phyloP scores from a whole-genome alignment of 2,113 vertebrate species.

The Donacobius atricapilla region DNA sequence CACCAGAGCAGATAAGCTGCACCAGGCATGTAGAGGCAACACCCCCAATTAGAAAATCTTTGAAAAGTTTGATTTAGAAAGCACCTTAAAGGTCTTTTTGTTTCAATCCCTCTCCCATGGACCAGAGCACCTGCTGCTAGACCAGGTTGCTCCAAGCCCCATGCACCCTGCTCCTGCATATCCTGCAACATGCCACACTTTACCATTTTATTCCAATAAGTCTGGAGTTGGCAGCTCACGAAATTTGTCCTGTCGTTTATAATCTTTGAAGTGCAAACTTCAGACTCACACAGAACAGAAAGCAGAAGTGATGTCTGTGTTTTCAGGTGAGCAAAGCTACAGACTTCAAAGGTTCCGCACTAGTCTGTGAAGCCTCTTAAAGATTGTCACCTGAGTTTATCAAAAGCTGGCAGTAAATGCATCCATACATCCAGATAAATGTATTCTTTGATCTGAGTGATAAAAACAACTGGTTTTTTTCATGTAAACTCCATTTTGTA shows the following conservation, averaged over 20 bases:
- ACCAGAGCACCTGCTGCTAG: neutral
- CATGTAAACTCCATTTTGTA: constrained; percentile 44
- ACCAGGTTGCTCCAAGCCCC: neutral
- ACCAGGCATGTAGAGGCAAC: fast-evolving
- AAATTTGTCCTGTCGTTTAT: neutral
- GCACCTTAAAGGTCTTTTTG: neutral
- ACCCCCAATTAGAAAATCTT: neutral
- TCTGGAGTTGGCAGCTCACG: neutral
- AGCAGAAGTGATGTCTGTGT: constrained; percentile 10
- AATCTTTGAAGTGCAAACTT: constrained; percentile 43
- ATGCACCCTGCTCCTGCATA: neutral
- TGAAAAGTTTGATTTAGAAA: neutral
- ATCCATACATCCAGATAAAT: constrained; percentile 26
- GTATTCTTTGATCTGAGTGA: constrained; percentile 46
- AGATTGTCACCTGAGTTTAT: constrained; percentile 47
- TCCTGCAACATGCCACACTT: neutral
- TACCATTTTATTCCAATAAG: neutral
- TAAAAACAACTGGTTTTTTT: constrained; percentile 55
- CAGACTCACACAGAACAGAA: neutral
- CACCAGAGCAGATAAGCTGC: fast-evolving
- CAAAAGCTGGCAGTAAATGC: neutral
- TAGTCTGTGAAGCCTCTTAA: constrained; percentile 32
- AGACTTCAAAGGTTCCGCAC: constrained; percentile 34
- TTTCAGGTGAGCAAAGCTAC: constrained; percentile 15
- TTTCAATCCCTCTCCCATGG: neutral